Evolutionary conservation across 2,797 vertebrate species (phyloP).

Genomic region (Cryptoprocta ferox): DNA sequence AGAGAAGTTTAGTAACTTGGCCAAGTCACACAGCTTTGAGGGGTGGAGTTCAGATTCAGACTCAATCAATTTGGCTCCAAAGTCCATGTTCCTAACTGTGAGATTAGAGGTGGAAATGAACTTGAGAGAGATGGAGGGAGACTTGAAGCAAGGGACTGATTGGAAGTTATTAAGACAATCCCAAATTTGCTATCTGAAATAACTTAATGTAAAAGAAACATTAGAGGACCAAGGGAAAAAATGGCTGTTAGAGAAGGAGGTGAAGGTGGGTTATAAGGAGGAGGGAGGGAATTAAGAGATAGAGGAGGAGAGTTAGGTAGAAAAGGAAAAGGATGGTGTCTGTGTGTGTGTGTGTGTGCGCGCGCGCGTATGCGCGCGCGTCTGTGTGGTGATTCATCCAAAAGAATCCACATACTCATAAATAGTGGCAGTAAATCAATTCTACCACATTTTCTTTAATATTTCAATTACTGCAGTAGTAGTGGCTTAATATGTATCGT

Average conservation of each 20-base stretch:
- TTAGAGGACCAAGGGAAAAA: not conserved
- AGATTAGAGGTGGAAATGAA: not conserved
- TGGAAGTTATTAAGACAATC: not conserved
- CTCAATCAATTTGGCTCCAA: not conserved
- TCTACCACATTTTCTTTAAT: constrained; percentile 35
- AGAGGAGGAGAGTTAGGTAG: not conserved
- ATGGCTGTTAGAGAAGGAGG: not conserved
- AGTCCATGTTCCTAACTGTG: not conserved
- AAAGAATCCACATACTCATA: not conserved
- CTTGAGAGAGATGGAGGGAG: not conserved
- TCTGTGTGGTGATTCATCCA: not conserved
- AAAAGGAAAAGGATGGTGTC: not conserved
- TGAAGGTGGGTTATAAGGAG: not conserved
- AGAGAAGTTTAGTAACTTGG: not conserved
- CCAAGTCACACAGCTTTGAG: not conserved
- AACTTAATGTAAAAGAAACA: not conserved
- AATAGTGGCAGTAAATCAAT: constrained; percentile 25
- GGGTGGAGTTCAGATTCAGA: not conserved
- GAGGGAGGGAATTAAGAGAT: not conserved
- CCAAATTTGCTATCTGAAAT: not conserved
- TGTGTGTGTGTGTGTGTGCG: too few species aligned
- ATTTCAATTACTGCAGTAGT: constrained; percentile 12
- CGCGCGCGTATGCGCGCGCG: not conserved
- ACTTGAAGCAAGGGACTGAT: not conserved
- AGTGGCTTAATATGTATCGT: constrained; percentile 1